phyloP scores from a whole-genome alignment of 30 jellyfish, hydroid and myxozoan genomes.

The Cassiopea xamachana region DNA sequence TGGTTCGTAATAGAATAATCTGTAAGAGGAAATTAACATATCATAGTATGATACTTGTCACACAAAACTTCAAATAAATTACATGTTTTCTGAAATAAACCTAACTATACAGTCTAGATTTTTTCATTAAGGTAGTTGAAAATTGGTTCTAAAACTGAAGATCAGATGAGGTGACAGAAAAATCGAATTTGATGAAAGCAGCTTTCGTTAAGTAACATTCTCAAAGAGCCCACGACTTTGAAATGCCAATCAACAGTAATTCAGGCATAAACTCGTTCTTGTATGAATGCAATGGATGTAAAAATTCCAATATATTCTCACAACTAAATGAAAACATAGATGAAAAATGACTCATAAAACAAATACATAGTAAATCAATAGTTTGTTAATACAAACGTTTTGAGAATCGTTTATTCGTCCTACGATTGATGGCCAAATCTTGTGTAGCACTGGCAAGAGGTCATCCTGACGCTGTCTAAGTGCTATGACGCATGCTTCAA shows the following conservation, averaged over 20 bases:
- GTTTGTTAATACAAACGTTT: slow-evolving; percentile 1
- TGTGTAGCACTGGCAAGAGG: slow-evolving; percentile 87
- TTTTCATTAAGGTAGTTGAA: too few relatives aligned
- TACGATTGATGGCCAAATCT: slow-evolving; percentile 92
- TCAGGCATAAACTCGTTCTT: too few relatives aligned
- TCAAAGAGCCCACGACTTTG: too few relatives aligned
- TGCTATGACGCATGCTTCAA: slow-evolving; percentile 73
- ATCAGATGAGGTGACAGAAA: too few relatives aligned
- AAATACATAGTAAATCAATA: not conserved
- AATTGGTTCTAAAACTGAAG: too few relatives aligned
- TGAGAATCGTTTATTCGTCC: slow-evolving; percentile 65
- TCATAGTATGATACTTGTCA: too few relatives aligned
- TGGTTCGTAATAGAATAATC: slow-evolving; percentile 74
- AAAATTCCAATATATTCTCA: too few relatives aligned
- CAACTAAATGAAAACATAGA: not conserved
- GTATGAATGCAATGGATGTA: too few relatives aligned
- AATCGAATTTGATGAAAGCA: too few relatives aligned
- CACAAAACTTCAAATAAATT: not conserved
- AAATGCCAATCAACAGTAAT: too few relatives aligned
- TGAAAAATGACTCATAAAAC: not conserved
- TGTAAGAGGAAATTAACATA: slow-evolving; percentile 8
- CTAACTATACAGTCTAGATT: too few relatives aligned
- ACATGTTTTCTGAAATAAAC: not conserved
- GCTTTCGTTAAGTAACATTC: too few relatives aligned
- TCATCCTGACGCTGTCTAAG: slow-evolving; percentile 80